These are phyloP conservation scores for Procambarus clarkii DNA, from an alignment of 1,140 invertebrate genomes.

Conservation along the genomic window DNA sequence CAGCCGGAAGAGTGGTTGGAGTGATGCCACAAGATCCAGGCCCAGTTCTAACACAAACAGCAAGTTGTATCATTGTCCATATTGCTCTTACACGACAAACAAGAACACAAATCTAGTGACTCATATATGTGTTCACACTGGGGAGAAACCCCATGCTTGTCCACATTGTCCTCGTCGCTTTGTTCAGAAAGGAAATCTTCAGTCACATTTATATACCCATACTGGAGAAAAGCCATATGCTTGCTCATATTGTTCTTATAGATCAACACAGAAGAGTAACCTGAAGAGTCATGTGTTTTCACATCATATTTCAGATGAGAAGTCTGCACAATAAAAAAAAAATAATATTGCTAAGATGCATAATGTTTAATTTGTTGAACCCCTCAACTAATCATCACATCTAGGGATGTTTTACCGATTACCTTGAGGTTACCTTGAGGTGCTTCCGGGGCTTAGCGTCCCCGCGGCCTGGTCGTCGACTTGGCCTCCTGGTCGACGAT, in stretches of 20 bases:
- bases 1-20: constrained; percentile 52
- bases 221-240: constrained; percentile 58
- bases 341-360: no score
- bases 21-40: constrained; percentile 45
- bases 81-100: constrained; percentile 53
- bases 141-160: constrained; percentile 45
- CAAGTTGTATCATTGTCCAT: constrained; percentile 54
- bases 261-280: constrained; percentile 43
- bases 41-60: constrained; percentile 22
- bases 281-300: constrained; percentile 45
- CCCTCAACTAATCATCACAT: no score
- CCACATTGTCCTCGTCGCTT: constrained; percentile 44
- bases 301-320: constrained; percentile 31
- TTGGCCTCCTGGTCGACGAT: no score
- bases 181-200: constrained; percentile 52
- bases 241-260: constrained; percentile 46
- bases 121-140: constrained; percentile 53
- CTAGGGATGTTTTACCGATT: no score
- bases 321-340: neutral
- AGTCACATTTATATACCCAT: constrained; percentile 55
- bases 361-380: no score
- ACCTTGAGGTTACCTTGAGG: no score
- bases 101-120: constrained; percentile 47
- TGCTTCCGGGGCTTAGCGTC: no score
- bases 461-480: no score